A percentile compares a stretch with the other conserved stretches of the same genome.
Conservation (phyloP, 2,113 vertebrate species). For the Campylomormyrus tamandua region DNA sequence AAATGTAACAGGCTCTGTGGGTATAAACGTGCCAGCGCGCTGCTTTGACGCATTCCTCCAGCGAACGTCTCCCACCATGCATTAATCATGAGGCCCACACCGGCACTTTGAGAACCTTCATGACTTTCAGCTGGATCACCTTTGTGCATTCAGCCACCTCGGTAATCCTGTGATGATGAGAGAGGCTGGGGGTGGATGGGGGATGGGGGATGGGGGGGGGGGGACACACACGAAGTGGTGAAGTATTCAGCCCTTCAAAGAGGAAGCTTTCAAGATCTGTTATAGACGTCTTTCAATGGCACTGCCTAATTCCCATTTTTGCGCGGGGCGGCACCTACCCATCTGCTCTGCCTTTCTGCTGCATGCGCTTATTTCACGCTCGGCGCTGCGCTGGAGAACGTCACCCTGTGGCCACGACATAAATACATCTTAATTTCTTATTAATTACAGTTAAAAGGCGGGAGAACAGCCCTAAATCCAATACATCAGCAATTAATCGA, state of each 20-base stretch:
- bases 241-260: neutral
- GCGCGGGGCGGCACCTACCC: neutral
- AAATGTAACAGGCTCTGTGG: neutral
- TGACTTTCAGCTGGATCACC: neutral
- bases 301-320: neutral
- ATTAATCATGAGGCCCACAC: slow-evolving; percentile 1
- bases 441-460: slow-evolving; percentile 7
- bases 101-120: neutral
- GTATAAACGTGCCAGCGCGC: neutral
- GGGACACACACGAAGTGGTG: neutral
- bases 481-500: neutral
- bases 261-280: slow-evolving; percentile 5
- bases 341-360: neutral
- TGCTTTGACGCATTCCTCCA: neutral
- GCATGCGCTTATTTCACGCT: neutral
- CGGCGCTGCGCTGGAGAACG: neutral
- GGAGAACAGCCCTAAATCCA: neutral
- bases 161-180: slow-evolving; percentile 18
- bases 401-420: neutral
- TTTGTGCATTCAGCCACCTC: slow-evolving; percentile 7
- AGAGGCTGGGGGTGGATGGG: neutral
- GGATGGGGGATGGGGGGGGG: neutral
- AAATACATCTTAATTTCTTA: neutral
- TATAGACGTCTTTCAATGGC: neutral
- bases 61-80: neutral